phyloP scores from a whole-genome alignment of 1,140 invertebrate genomes.

The Sweltsa coloradensis region DNA sequence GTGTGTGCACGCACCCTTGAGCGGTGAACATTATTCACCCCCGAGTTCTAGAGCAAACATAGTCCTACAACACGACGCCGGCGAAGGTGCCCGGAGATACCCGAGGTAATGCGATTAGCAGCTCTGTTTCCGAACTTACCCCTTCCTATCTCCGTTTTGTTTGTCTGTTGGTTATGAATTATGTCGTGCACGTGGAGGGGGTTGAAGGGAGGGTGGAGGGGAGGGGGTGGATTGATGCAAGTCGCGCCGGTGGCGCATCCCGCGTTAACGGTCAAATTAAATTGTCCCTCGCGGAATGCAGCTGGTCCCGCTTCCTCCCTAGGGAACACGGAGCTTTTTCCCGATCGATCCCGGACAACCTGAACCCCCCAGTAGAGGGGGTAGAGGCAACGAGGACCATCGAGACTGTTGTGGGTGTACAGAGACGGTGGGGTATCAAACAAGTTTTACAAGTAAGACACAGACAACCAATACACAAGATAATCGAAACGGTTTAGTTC shows the following conservation, averaged over 20 bases:
- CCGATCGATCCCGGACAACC: not conserved
- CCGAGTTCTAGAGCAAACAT: too few relatives aligned
- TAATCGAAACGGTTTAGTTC: not conserved
- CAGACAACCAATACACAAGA: not conserved
- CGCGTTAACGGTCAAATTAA: conserved; percentile 3
- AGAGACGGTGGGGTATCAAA: not conserved
- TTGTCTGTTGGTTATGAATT: too few relatives aligned
- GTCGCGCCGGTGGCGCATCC: not conserved
- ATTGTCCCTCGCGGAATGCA: not conserved
- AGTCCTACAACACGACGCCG: too few relatives aligned
- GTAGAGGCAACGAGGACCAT: not conserved
- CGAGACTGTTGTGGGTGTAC: not conserved
- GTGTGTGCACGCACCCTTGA: too few relatives aligned
- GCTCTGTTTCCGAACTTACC: too few relatives aligned
- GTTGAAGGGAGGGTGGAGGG: too few relatives aligned
- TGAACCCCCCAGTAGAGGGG: not conserved
- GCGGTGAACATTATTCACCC: too few relatives aligned
- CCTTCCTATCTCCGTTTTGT: too few relatives aligned
- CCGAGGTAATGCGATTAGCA: too few relatives aligned
- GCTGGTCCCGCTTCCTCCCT: not conserved
- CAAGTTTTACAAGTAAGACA: not conserved
- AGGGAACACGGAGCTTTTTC: not conserved
- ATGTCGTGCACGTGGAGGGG: too few relatives aligned
- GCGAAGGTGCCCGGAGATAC: too few relatives aligned
- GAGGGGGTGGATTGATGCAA: too few relatives aligned